Conservation (phyloP, 2,113 vertebrate genomes). For the Antechinus flavipes region DNA sequence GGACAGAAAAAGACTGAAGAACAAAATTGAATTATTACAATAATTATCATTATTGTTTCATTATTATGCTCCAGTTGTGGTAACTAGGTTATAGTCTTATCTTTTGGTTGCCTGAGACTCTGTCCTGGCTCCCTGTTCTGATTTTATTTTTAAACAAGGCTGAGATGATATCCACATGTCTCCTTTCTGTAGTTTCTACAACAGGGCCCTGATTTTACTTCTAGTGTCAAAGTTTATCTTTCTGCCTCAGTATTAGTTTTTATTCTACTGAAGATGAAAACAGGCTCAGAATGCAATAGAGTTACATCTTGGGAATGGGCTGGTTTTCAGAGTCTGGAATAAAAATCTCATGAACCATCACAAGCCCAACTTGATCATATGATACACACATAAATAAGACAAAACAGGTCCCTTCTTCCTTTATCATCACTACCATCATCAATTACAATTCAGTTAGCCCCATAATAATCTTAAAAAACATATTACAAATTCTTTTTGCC, state of each 20-base stretch:
- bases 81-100: not conserved
- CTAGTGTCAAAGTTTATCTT: not conserved
- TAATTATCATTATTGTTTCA: not conserved
- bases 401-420: not conserved
- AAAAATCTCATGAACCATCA: not conserved
- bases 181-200: not conserved
- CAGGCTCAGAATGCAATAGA: not conserved
- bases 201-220: not conserved
- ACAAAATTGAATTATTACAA: not conserved
- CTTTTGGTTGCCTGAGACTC: not conserved
- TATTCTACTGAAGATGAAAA: not conserved
- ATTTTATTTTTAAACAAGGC: not conserved
- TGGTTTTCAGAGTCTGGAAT: not conserved
- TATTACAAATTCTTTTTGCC: not conserved
- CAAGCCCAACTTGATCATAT: not conserved
- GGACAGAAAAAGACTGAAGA: not conserved
- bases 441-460: not conserved
- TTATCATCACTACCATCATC: not conserved
- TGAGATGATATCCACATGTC: not conserved
- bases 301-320: not conserved
- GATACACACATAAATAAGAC: not conserved
- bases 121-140: not conserved
- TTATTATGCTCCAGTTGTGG: not conserved
- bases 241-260: not conserved
- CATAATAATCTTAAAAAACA: not conserved